Evolutionary conservation across 2,888 invertebrate species (phyloP).

Genomic region (Buathra laborator): DNA sequence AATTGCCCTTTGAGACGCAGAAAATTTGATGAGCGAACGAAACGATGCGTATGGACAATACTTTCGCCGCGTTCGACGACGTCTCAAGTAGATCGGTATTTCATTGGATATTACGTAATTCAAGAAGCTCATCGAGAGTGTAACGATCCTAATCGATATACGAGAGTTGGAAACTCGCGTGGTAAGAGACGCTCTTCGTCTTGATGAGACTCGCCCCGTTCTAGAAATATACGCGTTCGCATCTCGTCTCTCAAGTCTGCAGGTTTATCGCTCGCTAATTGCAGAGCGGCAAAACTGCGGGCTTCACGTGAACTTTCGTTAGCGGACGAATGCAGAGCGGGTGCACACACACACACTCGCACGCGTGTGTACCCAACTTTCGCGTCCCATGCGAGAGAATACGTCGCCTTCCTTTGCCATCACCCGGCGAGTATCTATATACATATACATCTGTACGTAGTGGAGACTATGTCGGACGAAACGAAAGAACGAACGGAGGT

Average conservation of each 20-base stretch:
- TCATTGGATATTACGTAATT: conserved; percentile 47
- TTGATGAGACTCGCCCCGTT: conserved; percentile 19
- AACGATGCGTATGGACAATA: not conserved
- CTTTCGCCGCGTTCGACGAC: not conserved
- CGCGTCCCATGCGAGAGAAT: conserved; percentile 53
- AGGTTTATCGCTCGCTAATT: conserved; percentile 61
- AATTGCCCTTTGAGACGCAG: too few species aligned
- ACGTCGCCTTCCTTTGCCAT: conserved; percentile 45
- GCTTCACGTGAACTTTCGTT: conserved; percentile 59
- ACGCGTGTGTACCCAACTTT: conserved; percentile 67
- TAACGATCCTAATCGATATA: conserved; percentile 32
- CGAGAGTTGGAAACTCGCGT: conserved; percentile 21
- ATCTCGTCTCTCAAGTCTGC: conserved; percentile 18
- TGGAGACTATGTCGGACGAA: conserved; percentile 17
- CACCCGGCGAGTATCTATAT: conserved; percentile 23
- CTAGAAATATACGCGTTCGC: conserved; percentile 39
- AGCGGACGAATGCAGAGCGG: conserved; percentile 38
- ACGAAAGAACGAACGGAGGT: conserved; percentile 30
- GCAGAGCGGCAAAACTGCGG: conserved; percentile 49
- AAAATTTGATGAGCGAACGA: not conserved
- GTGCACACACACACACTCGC: conserved; percentile 29
- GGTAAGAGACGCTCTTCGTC: not conserved
- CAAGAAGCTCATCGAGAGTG: conserved; percentile 45
- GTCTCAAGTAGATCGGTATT: conserved; percentile 24
- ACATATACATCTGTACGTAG: conserved; percentile 13